These are phyloP conservation scores for Mormyrus iriodes DNA, from an alignment of 2,113 vertebrate genomes.

Conservation along the genomic window DNA sequence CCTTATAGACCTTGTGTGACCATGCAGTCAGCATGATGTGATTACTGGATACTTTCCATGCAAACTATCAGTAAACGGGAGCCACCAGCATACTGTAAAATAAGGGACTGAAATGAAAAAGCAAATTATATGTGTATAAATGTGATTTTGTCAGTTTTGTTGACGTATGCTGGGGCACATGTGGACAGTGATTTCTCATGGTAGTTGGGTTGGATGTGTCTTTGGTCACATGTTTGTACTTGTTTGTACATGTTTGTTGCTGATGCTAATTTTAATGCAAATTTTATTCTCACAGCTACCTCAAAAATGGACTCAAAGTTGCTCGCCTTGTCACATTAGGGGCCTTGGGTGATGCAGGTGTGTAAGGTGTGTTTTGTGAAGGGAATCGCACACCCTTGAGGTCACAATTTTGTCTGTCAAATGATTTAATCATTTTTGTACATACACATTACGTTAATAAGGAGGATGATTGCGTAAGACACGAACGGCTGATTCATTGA, in stretches of 20 bases:
- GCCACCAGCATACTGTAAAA: background rate
- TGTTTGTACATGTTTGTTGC: background rate
- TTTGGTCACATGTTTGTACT: background rate
- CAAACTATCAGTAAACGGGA: background rate
- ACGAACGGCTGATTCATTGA: background rate
- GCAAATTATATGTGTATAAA: background rate
- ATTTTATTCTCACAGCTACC: conserved; percentile 67
- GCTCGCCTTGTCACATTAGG: conserved; percentile 80
- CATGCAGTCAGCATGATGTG: background rate
- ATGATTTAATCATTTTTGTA: background rate
- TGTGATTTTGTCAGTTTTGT: background rate
- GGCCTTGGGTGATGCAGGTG: conserved; percentile 76
- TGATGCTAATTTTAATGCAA: background rate
- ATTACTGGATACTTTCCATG: background rate
- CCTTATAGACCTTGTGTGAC: background rate
- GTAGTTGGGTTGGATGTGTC: background rate
- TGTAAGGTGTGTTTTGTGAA: background rate
- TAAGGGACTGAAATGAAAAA: background rate
- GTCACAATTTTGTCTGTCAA: background rate
- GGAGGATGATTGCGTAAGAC: background rate
- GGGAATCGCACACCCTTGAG: background rate
- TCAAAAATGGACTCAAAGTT: conserved; percentile 87
- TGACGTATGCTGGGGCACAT: background rate
- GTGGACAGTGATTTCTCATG: background rate
- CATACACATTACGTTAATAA: background rate